Base-by-base conservation (phyloP, 92 coral and sea anemone genomes). In the Phenganax subtilis region DNA sequence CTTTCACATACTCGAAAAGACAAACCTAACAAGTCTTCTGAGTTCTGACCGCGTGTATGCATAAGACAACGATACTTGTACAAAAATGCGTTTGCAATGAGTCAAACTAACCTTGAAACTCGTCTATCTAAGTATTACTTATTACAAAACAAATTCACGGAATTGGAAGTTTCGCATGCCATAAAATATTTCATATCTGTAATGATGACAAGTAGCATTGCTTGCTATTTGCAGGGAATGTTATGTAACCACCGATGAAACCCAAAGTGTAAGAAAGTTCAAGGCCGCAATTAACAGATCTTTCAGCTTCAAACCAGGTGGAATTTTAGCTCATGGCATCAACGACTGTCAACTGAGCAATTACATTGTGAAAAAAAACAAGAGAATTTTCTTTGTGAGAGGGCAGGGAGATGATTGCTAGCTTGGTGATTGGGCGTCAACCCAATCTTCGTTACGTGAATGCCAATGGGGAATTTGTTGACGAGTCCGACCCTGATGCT, bases 291-390 rank as follows among this genome's bases (percentile, higher is more conserved):
- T 20, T 20, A 37, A 37, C 3, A 37, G 47, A 37, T 37, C 47
- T 37, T 37, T 37, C 47, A 37, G 47, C 47, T 37, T 2, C 47
- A 37, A 37, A 37, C 47, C 47, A 11, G 82, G 82, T 3, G 82
- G 82, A 29, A 54, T 77, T 25, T 57, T 77, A 69, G 61, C 69
- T 57, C 69, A 77, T n/a, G 51, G 58, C 56, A 44, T 80, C 27
- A 29, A 80, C 30, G 84, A 80, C 54, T 4, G 7, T 12, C 84
- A 80, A 57, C 55, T 80, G 84, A 55, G 61, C 52, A 75, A 65
- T 55, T 80, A 57, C 20, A 12, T 80, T 12, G 62, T 62, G 56
- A 55, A 62, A 56, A 20, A 64, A 80, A 12, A 70, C 54, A 8
- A 56, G 66, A 31, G 80, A 69, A 9, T 81, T 52, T 25, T 12